Evolutionary conservation across 2,888 invertebrate genomes (phyloP).

Genomic region (Anagyrus pseudococci): DNA sequence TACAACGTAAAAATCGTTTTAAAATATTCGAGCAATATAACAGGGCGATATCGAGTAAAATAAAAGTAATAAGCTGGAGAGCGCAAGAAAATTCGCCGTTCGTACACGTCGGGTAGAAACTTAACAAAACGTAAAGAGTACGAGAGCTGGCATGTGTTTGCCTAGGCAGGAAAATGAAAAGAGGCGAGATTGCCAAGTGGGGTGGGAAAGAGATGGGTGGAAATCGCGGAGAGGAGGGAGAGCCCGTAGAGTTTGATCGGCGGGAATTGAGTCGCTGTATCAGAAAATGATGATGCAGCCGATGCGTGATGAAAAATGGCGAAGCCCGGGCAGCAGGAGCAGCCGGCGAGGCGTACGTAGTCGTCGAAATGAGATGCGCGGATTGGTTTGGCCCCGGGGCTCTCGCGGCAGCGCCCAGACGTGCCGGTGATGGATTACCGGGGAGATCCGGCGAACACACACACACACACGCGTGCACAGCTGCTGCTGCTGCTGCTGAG

Average conservation of each 20-base stretch:
- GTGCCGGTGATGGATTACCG: conserved; percentile 59
- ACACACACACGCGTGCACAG: too few species aligned
- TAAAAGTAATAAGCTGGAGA: too few species aligned
- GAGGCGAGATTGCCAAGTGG: too few species aligned
- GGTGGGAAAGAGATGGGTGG: too few species aligned
- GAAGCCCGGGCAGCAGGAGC: conserved; percentile 27
- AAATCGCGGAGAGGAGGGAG: conserved; percentile 4
- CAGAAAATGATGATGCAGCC: conserved; percentile 56
- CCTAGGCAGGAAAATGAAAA: neutral
- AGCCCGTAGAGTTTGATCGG: conserved; percentile 8
- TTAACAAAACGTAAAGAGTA: conserved; percentile 10
- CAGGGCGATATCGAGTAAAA: too few species aligned
- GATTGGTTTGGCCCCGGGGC: conserved; percentile 59
- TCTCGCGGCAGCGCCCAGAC: conserved; percentile 54
- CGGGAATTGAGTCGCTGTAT: conserved; percentile 41
- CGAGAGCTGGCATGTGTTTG: conserved; percentile 1
- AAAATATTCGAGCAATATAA: too few species aligned
- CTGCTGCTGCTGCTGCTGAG: too few species aligned
- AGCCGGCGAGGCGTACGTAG: conserved; percentile 49
- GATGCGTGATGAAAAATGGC: conserved; percentile 56
- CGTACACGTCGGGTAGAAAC: neutral
- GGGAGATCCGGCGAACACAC: conserved; percentile 13
- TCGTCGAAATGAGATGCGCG: conserved; percentile 60
- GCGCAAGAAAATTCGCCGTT: neutral
- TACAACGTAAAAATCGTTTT: too few species aligned